Evolutionary conservation across 2,888 invertebrate genomes (phyloP), one percentile per base, ranked within the genome.

Genomic region (Epinotia brunnichana): DNA sequence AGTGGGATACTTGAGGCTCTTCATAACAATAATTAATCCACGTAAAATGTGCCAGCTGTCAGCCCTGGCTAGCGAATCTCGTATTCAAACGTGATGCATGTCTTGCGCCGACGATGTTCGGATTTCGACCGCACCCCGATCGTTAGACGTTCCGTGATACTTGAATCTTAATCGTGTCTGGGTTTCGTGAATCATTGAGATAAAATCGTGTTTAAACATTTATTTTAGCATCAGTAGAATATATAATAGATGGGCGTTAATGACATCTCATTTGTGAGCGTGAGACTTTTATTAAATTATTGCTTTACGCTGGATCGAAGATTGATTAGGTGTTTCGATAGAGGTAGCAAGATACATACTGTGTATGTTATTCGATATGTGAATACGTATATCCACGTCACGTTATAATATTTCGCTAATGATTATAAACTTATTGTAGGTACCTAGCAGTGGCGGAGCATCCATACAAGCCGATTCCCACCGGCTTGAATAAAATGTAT

Each of bases 131-230:
- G 63, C 73, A 39, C 73, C 72, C 69, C 39, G 29, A 63, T 69
- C 56, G 68, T 63, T 63, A 69, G 62, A 57, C 53, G 48, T 41
- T 68, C 54, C 71, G 66, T 59, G 68, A 69, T 73, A 73, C 73
- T 73, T 59, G 73, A 73, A 73, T 69, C 53, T 59, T 63, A 73
- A 69, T 73, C 51, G 63, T 69, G 73, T 69, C 68, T 73, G 73
- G 69, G 57, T 41, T 73, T 68, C 53, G 62, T 73, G 73, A 73
- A 35, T 73, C 73, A 73, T 73, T 41, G 13, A 51, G 51, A 63
- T 17, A 21, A 19, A 44, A 29, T 66, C 21, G 54, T 54, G 15
- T 56, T 66, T 54, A 39, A 39, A 39, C 11, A 17, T 59, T 35
- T 59, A 59, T 59, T 39, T 54, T 66, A n/a, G 39, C 41, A 41